Conservation (phyloP, 2,888 invertebrate genomes). For the Catonia carolina region DNA sequence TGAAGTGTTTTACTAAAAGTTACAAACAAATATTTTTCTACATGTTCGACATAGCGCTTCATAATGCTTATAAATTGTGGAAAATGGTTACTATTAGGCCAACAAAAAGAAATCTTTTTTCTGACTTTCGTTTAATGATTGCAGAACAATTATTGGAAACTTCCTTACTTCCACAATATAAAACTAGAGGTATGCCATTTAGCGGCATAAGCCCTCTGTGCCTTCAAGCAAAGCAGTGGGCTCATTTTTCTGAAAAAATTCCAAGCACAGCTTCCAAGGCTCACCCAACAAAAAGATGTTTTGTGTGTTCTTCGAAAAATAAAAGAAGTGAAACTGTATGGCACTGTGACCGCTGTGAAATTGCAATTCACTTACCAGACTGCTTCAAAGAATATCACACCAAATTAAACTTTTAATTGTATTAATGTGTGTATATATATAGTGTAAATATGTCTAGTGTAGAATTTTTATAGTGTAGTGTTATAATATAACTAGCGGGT, state of each 20-base stretch:
- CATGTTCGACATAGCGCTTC: conserved; percentile 14
- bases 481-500: no score
- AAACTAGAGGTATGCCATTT: conserved; percentile 8
- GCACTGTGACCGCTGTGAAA: conserved; percentile 7
- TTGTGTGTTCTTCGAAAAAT: conserved; percentile 14
- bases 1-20: conserved; percentile 6
- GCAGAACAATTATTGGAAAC: conserved; percentile 14
- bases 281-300: conserved; percentile 10
- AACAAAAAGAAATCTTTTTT: no score
- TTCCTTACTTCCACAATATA: conserved; percentile 1
- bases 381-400: conserved; percentile 11
- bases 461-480: no score
- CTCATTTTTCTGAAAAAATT: conserved; percentile 17
- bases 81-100: no score
- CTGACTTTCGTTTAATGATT: no score
- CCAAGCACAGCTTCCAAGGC: conserved; percentile 17
- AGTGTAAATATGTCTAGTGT: no score
- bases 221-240: conserved; percentile 21
- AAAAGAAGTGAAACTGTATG: conserved; percentile 16
- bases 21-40: conserved; percentile 17
- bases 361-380: conserved; percentile 10
- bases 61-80: conserved; percentile 9
- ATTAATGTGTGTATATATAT: no score
- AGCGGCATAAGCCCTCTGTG: background rate
- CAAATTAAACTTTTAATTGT: no score